Conservation (phyloP, 2,888 invertebrate species). For the Drosophila longiperda region DNA sequence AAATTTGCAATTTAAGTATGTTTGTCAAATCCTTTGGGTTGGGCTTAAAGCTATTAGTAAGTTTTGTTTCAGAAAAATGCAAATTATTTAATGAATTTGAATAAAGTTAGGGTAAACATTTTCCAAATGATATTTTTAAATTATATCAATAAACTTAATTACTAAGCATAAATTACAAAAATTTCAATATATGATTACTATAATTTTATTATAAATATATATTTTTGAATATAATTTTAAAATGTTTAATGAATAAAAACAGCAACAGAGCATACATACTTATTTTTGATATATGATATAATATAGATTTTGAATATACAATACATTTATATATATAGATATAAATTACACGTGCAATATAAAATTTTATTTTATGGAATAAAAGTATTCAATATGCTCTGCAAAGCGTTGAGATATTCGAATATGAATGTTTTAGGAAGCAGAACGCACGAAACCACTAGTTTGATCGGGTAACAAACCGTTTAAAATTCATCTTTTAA, state of each 20-base stretch:
- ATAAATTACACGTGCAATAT: slow-evolving; percentile 41
- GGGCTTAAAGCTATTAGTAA: slow-evolving; percentile 50
- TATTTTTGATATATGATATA: slow-evolving; percentile 23
- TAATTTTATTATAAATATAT: slow-evolving; percentile 21
- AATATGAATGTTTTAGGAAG: slow-evolving; percentile 6
- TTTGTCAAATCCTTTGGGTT: slow-evolving; percentile 41
- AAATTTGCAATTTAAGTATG: slow-evolving; percentile 72
- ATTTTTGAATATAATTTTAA: slow-evolving; percentile 34
- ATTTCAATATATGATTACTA: slow-evolving; percentile 15
- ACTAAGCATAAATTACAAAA: slow-evolving; percentile 34
- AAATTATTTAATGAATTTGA: slow-evolving; percentile 36
- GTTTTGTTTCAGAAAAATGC: slow-evolving; percentile 52
- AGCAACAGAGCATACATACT: slow-evolving; percentile 36
- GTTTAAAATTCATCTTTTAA: background rate
- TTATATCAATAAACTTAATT: slow-evolving; percentile 32
- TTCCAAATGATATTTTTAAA: slow-evolving; percentile 33
- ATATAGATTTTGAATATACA: slow-evolving; percentile 15
- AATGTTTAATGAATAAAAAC: slow-evolving; percentile 56
- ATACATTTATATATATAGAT: slow-evolving; percentile 14
- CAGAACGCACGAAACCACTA: slow-evolving; percentile 22
- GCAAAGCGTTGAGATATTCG: slow-evolving; percentile 22
- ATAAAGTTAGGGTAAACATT: slow-evolving; percentile 37
- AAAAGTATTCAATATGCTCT: slow-evolving; percentile 19
- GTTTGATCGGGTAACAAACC: background rate
- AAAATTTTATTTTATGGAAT: slow-evolving; percentile 33